A percentile compares a stretch with the other conserved stretches of the same genome.
Conservation (phyloP, 1,140 invertebrate species). For the Trigoniulus corallinus region DNA sequence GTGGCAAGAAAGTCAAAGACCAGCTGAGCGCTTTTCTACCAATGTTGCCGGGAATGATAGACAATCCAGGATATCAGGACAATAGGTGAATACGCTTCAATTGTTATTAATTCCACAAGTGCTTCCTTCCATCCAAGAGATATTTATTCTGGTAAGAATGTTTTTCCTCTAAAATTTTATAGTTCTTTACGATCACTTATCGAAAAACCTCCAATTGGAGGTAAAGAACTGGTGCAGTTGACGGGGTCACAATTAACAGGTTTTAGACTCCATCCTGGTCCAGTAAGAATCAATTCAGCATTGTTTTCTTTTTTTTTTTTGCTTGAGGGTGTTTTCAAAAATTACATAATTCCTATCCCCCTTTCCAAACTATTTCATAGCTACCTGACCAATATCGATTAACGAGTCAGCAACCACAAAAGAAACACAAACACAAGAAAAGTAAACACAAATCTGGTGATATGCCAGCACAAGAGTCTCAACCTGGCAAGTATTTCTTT, state of each 20-base stretch:
- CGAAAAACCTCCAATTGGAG: slow-evolving; percentile 90
- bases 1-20: slow-evolving; percentile 92
- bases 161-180: slow-evolving; percentile 21
- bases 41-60: slow-evolving; percentile 83
- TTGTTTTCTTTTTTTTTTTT: slow-evolving; percentile 14
- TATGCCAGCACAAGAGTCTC: slow-evolving; percentile 21
- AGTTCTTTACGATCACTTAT: slow-evolving; percentile 86
- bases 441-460: slow-evolving; percentile 59
- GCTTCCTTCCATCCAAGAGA: not conserved
- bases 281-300: too few relatives aligned
- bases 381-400: slow-evolving; percentile 90
- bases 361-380: slow-evolving; percentile 37
- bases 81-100: slow-evolving; percentile 35
- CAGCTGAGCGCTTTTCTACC: slow-evolving; percentile 87
- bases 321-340: not conserved
- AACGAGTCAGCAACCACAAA: slow-evolving; percentile 69
- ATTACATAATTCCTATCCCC: slow-evolving; percentile 1
- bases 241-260: slow-evolving; percentile 76
- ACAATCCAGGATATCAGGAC: slow-evolving; percentile 59
- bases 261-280: slow-evolving; percentile 88
- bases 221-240: slow-evolving; percentile 79
- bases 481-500: slow-evolving; percentile 14
- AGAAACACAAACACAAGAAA: slow-evolving; percentile 88
- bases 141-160: not conserved
- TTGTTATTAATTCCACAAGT: too few relatives aligned